Percentiles rank a stretch among this genome's conserved stretches.
These are phyloP conservation scores for Pseudococcus viburni DNA, from an alignment of 2,888 invertebrate species.

Conservation along the genomic window DNA sequence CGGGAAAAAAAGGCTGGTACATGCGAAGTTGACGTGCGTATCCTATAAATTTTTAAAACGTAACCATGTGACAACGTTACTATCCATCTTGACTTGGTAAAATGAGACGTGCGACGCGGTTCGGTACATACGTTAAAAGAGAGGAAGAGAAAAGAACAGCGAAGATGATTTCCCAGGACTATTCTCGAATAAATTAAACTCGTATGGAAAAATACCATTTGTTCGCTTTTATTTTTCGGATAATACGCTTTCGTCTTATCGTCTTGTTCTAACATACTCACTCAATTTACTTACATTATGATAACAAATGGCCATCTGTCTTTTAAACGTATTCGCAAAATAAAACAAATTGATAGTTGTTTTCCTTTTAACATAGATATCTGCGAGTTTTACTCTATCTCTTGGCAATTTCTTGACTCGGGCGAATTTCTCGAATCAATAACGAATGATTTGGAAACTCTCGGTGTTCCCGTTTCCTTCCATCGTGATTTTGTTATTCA, in stretches of 20 bases:
- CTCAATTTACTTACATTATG: conserved; percentile 26
- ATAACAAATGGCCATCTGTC: conserved; percentile 32
- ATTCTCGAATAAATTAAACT: conserved; percentile 39
- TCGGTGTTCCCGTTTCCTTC: background rate
- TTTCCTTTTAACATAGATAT: background rate
- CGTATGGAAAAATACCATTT: conserved; percentile 23
- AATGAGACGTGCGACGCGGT: background rate
- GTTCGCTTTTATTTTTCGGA: background rate
- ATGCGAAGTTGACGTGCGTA: conserved; percentile 11
- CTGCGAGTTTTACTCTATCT: background rate
- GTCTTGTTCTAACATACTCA: conserved; percentile 4
- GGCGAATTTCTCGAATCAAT: background rate
- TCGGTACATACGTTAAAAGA: background rate
- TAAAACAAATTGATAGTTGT: conserved; percentile 29
- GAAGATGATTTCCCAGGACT: conserved; percentile 43
- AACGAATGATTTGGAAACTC: background rate
- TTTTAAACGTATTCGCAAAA: background rate
- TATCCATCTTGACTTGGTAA: conserved; percentile 24
- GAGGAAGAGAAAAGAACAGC: conserved; percentile 23
- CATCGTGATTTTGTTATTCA: background rate
- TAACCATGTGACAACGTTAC: conserved; percentile 28
- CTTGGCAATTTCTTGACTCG: background rate
- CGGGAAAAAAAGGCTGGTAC: background rate
- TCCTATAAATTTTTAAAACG: background rate
- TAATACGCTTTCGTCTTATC: conserved; percentile 1